These are phyloP conservation scores for Buathra laborator DNA, from an alignment of 2,888 invertebrate genomes.

Conservation along the genomic window DNA sequence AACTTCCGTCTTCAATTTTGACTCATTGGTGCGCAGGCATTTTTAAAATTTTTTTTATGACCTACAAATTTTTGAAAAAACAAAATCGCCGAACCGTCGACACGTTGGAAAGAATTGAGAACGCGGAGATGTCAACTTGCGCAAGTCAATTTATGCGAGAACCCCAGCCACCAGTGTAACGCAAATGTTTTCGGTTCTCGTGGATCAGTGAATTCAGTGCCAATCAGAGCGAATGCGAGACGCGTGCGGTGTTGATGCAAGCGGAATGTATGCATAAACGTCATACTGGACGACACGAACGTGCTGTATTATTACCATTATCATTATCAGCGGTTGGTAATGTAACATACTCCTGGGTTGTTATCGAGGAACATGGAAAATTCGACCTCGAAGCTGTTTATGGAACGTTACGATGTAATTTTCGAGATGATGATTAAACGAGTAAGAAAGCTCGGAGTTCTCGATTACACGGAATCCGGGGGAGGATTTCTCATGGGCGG, in stretches of 20 bases:
- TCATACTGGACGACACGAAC: slow-evolving; percentile 49
- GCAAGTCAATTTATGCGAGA: slow-evolving; percentile 3
- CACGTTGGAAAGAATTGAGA: background rate
- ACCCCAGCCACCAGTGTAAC: background rate
- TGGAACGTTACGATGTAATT: background rate
- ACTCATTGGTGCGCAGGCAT: too few species aligned
- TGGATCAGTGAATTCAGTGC: slow-evolving; percentile 20
- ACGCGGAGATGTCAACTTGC: background rate
- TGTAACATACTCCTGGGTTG: background rate
- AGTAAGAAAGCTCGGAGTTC: slow-evolving; percentile 24
- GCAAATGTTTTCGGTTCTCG: slow-evolving; percentile 8
- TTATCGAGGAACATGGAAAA: background rate
- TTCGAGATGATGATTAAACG: slow-evolving; percentile 9
- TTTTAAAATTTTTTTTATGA: background rate
- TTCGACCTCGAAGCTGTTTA: background rate
- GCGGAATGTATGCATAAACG: slow-evolving; percentile 7
- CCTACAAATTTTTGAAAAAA: background rate
- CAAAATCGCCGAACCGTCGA: background rate
- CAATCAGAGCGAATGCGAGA: slow-evolving; percentile 19
- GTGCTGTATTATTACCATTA: slow-evolving; percentile 45
- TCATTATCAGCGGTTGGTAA: background rate
- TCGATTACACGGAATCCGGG: slow-evolving; percentile 19
- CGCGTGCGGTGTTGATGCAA: background rate
- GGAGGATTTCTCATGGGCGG: slow-evolving; percentile 25
- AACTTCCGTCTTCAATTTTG: too few species aligned